Percentiles rank a stretch among this genome's conserved stretches.
Conservation (phyloP, 2,113 vertebrate genomes). For the Cairina moschata region DNA sequence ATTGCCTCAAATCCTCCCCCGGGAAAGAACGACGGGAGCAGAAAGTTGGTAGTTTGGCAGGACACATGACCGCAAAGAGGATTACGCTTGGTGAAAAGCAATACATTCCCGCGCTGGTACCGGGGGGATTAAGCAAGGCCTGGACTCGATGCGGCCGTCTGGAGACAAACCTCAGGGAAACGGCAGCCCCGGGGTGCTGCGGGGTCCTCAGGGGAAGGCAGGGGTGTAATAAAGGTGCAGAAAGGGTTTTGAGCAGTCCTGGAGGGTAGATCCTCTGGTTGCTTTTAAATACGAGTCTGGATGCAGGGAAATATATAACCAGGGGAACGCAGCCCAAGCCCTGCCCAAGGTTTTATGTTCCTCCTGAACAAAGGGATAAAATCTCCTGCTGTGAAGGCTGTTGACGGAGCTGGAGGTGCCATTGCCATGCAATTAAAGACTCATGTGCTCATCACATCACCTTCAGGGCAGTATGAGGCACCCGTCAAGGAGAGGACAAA, state of each 20-base stretch:
- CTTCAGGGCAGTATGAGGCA: not conserved
- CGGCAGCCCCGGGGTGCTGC: rapidly evolving
- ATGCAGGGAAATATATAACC: not conserved
- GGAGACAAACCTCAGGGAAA: not conserved
- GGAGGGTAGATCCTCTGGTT: rapidly evolving
- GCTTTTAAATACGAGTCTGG: not conserved
- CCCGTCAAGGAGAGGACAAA: not conserved
- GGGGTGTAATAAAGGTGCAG: not conserved
- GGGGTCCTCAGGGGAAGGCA: rapidly evolving
- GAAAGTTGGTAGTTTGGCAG: conserved; percentile 36
- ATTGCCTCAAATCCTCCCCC: conserved; percentile 2
- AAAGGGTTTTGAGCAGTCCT: not conserved
- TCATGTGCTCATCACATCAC: not conserved
- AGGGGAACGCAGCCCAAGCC: not conserved
- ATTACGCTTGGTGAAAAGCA: conserved; percentile 52
- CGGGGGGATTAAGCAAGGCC: conserved; percentile 30
- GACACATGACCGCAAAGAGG: conserved; percentile 71
- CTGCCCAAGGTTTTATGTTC: not conserved
- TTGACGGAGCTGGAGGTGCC: not conserved
- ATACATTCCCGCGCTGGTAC: conserved; percentile 34
- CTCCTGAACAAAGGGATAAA: not conserved
- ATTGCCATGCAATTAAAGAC: not conserved
- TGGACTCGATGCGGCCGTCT: rapidly evolving
- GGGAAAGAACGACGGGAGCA: not conserved
- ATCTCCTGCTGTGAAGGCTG: not conserved